Evolutionary conservation across 2,888 invertebrate genomes (phyloP), one percentile per base, ranked within the genome.

Genomic region (Drosophila tanythrix): DNA sequence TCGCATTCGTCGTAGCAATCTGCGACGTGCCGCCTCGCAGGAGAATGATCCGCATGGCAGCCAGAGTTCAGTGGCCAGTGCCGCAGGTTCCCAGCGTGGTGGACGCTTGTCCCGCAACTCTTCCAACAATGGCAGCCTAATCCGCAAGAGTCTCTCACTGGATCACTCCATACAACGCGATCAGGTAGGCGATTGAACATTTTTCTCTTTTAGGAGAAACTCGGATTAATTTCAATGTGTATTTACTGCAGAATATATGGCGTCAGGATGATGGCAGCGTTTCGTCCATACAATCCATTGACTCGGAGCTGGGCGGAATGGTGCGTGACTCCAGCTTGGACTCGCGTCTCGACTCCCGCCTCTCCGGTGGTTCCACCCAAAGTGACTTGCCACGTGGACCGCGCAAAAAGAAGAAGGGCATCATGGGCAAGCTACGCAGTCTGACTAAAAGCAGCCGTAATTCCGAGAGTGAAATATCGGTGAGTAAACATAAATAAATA

Each of bases 321-420:
- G 95, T 95, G 57, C 94, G 96, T 61, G 97, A 97, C 91, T 94
- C 96, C 50, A 97, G 97, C 90, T 81, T 91, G 61, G 92, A 92
- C 25, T 93, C 92, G 1, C 87, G 92, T 0, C 94, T 97, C 58
- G 97, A 97, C 92, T 97, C 97, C 85, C 95, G 97, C 50, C 93
- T 97, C 81, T 98, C 97, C 0, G 96, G 96, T 51, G 97, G 97
- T 15, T 98, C 97, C 1, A 96, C 96, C 0, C 97, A 97, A 92
- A 97, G 97, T 92, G 98, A 97, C 89, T 92, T 96, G 67, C 95
- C 96, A 4, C 93, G 93, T 2, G 94, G 95, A 38, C 96, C 97
- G 67, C 91, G 93, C 38, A 97, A 97, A 92, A 96, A 97, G 93
- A 95, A 95, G 91, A 96, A 96, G 93, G 95, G 97, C 58, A 93